Evolutionary conservation across 2,888 invertebrate genomes (phyloP), one percentile per base, ranked within the genome.

Genomic region (Pseudococcus longispinus): DNA sequence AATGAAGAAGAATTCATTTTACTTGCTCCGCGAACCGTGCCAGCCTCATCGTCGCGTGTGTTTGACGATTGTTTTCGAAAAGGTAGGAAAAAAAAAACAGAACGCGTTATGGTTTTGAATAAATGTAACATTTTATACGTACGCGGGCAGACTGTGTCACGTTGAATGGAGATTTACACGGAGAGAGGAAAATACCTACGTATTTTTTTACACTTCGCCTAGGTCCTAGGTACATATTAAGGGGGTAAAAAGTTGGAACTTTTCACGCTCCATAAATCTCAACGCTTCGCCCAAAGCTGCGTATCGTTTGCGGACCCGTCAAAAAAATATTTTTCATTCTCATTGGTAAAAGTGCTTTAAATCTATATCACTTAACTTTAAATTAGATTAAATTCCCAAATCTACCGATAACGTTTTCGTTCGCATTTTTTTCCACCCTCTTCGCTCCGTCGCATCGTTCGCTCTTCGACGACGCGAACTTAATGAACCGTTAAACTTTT

Each of bases 311-410:
- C 60, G 23, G 60, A 60, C 60, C 60, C 60, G 60, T 60, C 60
- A 60, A 60, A 60, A 60, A 60, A 60, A 60, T 60, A 60, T 60
- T 60, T 60, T 60, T 60, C 60, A 60, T 60, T 60, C 60, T 60
- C 60, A 60, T 60, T 60, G 60, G 60, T 60, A 60, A 60, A 60
- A 60, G 60, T 60, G 23, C 60, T 60, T 60, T 60, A 60, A 60
- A 60, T 60, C 60, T 60, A 60, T 23, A 60, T 60, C 60, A 60
- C 60, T 60, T 60, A 60, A 60, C 60, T 60, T 60, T 60, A 60
- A 60, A 60, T 60, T 60, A 60, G 60, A 60, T 60, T 60, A 60
- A 60, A 60, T 60, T 60, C 60, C 60, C 11, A 60, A 60, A 60
- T 60, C 23, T 60, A 60, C 60, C 60, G 60, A 60, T 60, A 60